Base-by-base conservation (phyloP, 1,140 invertebrate species). In the Drosophila hydei region DNA sequence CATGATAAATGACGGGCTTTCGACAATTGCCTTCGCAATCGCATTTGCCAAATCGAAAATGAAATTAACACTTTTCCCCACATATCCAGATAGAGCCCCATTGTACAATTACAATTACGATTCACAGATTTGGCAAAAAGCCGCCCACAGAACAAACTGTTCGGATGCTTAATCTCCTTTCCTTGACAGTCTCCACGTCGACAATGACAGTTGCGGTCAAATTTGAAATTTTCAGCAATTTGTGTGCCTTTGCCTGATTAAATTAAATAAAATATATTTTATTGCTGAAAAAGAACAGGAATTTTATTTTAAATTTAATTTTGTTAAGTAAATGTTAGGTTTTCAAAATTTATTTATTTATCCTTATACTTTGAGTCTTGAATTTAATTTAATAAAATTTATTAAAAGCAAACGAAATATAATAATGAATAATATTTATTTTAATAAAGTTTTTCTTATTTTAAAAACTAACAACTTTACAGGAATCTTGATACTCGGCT, bases 1-100 rank as follows among this genome's bases (percentile, higher is more conserved):
- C 78, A 87, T 87, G 83, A 87, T 87, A 88, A 88, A 88, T 87
- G 83, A 88, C 75, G 83, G 71, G 72, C 78, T 81, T 71, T 81
- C 72, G 77, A 68, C 83, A 88, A 88, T 81, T 85, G 78, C 65
- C 78, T 77, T 56, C 56, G 75, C 61, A 84, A 60, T 68, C 64
- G 51, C 80, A 79, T 84, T 83, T 85, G 72, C 60, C 80, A 83
- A 79, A 85, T 85, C 63, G 77, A 80, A 75, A 85, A 80, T 61
- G 80, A 85, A 85, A 85, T 80, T 78, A 79, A 79, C 76, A 71
- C 68, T 65, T 54, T 62, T 58, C 68, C 27, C 9, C 48, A 51
- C 27, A 65, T 42, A 36, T 23, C 27, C 30, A 40, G 19, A 9
- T 12, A 50, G 33, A 23, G 14, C 23, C 11, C 12, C 33, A 33